Evolutionary conservation across 2,113 vertebrate genomes (phyloP).

Genomic region (Trematocara variabile): DNA sequence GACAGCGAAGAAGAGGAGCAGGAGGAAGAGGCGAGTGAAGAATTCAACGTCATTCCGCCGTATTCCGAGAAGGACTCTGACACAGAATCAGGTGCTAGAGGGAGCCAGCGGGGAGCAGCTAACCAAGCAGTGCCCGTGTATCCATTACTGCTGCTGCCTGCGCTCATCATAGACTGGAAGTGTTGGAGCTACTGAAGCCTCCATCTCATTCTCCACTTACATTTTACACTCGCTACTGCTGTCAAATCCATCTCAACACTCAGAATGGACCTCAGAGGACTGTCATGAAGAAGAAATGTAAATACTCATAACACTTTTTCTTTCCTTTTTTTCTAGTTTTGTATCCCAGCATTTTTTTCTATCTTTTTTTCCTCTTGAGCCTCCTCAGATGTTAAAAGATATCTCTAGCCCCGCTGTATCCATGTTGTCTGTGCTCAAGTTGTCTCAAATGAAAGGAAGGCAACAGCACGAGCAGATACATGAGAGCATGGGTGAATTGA

Average conservation of each 20-base stretch:
- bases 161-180: constrained; percentile 45
- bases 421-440: background rate
- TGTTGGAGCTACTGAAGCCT: constrained; percentile 37
- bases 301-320: background rate
- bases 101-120: constrained; percentile 47
- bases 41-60: constrained; percentile 66
- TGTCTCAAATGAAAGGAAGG: constrained; percentile 2
- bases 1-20: constrained; percentile 55
- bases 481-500: constrained; percentile 44
- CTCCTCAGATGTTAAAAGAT: constrained; percentile 26
- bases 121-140: constrained; percentile 11
- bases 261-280: constrained; percentile 10
- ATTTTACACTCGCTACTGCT: constrained; percentile 7
- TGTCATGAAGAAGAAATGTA: constrained; percentile 10
- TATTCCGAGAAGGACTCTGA: constrained; percentile 68
- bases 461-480: constrained; percentile 25
- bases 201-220: background rate
- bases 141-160: constrained; percentile 51
- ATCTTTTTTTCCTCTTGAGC: background rate
- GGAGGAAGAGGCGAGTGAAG: constrained; percentile 32
- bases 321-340: background rate
- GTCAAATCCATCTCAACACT: constrained; percentile 29
- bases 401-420: background rate
- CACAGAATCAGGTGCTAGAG: constrained; percentile 47
- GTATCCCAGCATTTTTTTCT: background rate